Evolutionary conservation across 1,140 invertebrate genomes (phyloP).

Genomic region (Eriosoma lanigerum): DNA sequence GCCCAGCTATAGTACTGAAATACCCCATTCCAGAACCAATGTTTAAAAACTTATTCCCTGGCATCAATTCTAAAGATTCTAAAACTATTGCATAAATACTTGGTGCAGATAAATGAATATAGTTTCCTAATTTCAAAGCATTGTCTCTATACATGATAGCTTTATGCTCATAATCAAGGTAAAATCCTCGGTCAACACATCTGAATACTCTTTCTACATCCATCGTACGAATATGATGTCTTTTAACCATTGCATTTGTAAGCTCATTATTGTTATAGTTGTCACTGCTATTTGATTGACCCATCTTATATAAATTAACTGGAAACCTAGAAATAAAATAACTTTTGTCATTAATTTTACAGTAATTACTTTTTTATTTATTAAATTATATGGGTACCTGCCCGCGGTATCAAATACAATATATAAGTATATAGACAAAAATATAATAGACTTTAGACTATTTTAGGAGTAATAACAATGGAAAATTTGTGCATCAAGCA

Average conservation of each 20-base stretch:
- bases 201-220: slow-evolving; percentile 58
- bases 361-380: no score
- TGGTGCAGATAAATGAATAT: slow-evolving; percentile 83
- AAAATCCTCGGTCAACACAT: slow-evolving; percentile 80
- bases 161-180: slow-evolving; percentile 70
- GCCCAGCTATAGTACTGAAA: slow-evolving; percentile 84
- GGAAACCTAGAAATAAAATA: no score
- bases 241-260: slow-evolving; percentile 77
- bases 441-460: no score
- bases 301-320: slow-evolving; percentile 64
- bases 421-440: no score
- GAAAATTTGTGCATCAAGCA: no score
- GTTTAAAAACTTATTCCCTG: slow-evolving; percentile 83
- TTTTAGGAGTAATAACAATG: no score
- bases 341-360: no score
- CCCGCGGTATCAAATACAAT: no score
- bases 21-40: slow-evolving; percentile 89
- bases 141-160: slow-evolving; percentile 78
- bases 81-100: slow-evolving; percentile 85
- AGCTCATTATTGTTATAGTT: slow-evolving; percentile 77
- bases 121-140: slow-evolving; percentile 82
- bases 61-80: slow-evolving; percentile 73
- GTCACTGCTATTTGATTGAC: slow-evolving; percentile 62
- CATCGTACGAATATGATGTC: slow-evolving; percentile 73
- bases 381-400: no score